These are phyloP conservation scores for Zaprionus obscuricornis DNA, from an alignment of 2,888 invertebrate species.

Conservation along the genomic window DNA sequence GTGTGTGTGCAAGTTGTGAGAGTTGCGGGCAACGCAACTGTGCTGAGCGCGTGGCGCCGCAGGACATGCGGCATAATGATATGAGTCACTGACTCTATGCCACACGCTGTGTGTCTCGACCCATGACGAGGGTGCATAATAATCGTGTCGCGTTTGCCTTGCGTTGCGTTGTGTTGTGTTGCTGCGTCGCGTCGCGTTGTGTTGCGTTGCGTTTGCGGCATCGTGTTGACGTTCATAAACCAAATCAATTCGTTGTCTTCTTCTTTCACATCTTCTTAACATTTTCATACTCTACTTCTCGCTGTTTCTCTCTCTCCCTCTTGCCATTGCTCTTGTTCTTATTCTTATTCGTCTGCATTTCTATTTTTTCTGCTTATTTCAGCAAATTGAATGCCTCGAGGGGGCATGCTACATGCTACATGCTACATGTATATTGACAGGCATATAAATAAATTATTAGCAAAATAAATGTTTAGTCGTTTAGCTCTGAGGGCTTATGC, in stretches of 20 bases:
- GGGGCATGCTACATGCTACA: conserved; percentile 36
- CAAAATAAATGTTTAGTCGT: conserved; percentile 77
- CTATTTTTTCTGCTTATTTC: conserved; percentile 66
- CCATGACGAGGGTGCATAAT: conserved; percentile 66
- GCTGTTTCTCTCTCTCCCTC: neutral
- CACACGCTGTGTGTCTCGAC: conserved; percentile 16
- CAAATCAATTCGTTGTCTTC: conserved; percentile 66
- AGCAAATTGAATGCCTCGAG: conserved; percentile 71
- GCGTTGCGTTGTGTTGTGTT: conserved; percentile 4
- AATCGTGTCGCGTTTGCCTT: conserved; percentile 56
- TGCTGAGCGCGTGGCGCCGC: conserved; percentile 62
- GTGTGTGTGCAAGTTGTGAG: conserved; percentile 5
- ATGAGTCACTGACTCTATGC: conserved; percentile 68
- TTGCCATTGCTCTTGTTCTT: neutral
- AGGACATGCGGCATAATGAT: conserved; percentile 73
- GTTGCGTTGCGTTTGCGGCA: conserved; percentile 2
- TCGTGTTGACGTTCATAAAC: conserved; percentile 73
- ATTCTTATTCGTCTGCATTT: conserved; percentile 9
- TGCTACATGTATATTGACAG: conserved; percentile 67
- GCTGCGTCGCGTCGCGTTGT: neutral
- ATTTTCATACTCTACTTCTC: neutral
- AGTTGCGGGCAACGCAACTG: no score
- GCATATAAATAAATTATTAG: conserved; percentile 78
- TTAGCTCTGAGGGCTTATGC: conserved; percentile 54
- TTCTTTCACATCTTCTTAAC: conserved; percentile 38